Evolutionary conservation across 2,888 invertebrate species (phyloP).

Genomic region (Abrostola triplasia): DNA sequence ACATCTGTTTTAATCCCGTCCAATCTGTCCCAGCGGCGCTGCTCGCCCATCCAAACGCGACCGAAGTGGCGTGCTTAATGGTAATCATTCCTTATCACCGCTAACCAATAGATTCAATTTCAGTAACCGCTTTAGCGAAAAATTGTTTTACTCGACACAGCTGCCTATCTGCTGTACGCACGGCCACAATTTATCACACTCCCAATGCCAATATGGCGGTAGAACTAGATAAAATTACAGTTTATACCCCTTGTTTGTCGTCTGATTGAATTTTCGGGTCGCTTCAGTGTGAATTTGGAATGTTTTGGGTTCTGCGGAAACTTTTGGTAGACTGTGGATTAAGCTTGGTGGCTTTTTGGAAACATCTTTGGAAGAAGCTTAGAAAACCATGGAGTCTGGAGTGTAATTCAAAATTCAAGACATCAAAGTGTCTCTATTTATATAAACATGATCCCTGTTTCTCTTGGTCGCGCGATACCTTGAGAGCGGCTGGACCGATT

Average conservation of each 20-base stretch:
- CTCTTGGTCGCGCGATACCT: no score
- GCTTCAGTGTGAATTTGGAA: slow-evolving; percentile 12
- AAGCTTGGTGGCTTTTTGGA: neutral
- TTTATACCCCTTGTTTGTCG: slow-evolving; percentile 55
- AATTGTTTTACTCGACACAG: slow-evolving; percentile 83
- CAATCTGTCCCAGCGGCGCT: slow-evolving; percentile 42
- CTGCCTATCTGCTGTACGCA: slow-evolving; percentile 72
- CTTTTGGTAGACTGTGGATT: neutral
- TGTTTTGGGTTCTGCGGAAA: neutral
- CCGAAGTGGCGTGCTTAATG: slow-evolving; percentile 60
- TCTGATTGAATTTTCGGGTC: slow-evolving; percentile 34
- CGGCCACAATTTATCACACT: slow-evolving; percentile 58
- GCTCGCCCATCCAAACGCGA: slow-evolving; percentile 34
- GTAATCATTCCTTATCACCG: slow-evolving; percentile 74
- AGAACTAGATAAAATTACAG: slow-evolving; percentile 57
- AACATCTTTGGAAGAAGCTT: neutral
- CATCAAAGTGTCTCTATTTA: no score
- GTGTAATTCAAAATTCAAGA: no score
- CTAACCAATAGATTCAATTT: slow-evolving; percentile 81
- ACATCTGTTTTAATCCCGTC: slow-evolving; percentile 51
- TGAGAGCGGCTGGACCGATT: no score
- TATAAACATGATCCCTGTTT: no score
- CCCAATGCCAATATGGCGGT: slow-evolving; percentile 42
- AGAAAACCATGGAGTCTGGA: no score
- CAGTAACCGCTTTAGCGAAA: slow-evolving; percentile 84